These are phyloP conservation scores for Ferdinandea cuprea DNA, from an alignment of 2,888 invertebrate genomes.

Conservation along the genomic window DNA sequence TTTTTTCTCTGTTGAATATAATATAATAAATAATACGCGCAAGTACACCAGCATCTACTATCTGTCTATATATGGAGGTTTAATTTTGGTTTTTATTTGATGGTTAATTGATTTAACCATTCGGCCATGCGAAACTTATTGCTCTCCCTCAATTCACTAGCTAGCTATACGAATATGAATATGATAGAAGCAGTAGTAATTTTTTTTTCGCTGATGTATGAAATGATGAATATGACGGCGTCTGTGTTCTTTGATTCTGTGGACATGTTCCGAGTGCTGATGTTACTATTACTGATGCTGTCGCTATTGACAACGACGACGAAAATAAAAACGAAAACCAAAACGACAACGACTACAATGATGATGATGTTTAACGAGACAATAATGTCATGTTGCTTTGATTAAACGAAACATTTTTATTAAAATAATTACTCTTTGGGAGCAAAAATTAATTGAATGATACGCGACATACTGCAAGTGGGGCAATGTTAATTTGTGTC, in stretches of 20 bases:
- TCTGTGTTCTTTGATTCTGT: constrained; percentile 49
- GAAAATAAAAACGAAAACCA: constrained; percentile 3
- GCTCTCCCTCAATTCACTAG: constrained; percentile 12
- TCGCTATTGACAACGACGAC: neutral
- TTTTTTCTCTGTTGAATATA: constrained; percentile 15
- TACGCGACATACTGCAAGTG: constrained; percentile 68
- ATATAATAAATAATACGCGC: too few species aligned
- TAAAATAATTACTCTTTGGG: constrained; percentile 75
- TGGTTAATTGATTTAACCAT: constrained; percentile 71
- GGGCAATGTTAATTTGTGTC: constrained; percentile 66
- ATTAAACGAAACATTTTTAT: constrained; percentile 75
- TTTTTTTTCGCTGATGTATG: constrained; percentile 15
- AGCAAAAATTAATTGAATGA: constrained; percentile 74
- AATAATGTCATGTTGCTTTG: constrained; percentile 75
- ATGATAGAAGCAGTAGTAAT: constrained; percentile 12
- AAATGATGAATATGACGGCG: constrained; percentile 45
- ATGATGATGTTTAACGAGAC: constrained; percentile 74
- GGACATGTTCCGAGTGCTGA: constrained; percentile 44
- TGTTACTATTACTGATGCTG: constrained; percentile 12
- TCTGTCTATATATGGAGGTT: constrained; percentile 33
- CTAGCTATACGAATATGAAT: neutral
- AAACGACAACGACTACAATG: constrained; percentile 8
- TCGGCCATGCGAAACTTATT: constrained; percentile 49
- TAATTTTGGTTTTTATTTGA: constrained; percentile 52
- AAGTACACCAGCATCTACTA: constrained; percentile 20